Conservation (phyloP, 2,113 vertebrate species). For the Daboia siamensis region DNA sequence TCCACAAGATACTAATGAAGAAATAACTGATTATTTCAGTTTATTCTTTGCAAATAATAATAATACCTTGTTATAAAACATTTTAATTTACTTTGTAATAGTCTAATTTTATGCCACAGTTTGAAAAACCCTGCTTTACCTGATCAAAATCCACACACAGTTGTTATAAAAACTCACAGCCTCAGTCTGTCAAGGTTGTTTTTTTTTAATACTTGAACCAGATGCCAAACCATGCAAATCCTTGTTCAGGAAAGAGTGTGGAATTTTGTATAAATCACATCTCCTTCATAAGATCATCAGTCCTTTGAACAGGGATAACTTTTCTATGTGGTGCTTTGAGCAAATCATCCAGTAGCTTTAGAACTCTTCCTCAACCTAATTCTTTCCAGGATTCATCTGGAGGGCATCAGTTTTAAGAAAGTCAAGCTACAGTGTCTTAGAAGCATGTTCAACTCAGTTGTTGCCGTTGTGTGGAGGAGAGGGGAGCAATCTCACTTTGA, state of each 20-base stretch:
- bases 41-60: neutral
- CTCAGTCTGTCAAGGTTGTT: neutral
- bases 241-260: neutral
- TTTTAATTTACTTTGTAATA: neutral
- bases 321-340: neutral
- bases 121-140: neutral
- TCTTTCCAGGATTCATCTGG: neutral
- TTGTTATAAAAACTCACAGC: neutral
- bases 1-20: neutral
- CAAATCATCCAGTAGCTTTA: neutral
- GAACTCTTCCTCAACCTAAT: neutral
- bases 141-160: neutral
- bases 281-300: neutral
- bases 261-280: neutral
- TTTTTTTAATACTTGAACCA: neutral
- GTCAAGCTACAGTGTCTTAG: neutral
- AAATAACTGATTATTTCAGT: neutral
- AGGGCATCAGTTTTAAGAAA: neutral
- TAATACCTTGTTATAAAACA: neutral
- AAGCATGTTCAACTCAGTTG: neutral
- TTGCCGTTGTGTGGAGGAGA: rapidly evolving
- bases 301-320: neutral
- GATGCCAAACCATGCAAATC: neutral
- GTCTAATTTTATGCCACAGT: neutral
- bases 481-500: neutral